Base-by-base conservation (phyloP, 1,140 invertebrate genomes). In the Probaryconus sp. region DNA sequence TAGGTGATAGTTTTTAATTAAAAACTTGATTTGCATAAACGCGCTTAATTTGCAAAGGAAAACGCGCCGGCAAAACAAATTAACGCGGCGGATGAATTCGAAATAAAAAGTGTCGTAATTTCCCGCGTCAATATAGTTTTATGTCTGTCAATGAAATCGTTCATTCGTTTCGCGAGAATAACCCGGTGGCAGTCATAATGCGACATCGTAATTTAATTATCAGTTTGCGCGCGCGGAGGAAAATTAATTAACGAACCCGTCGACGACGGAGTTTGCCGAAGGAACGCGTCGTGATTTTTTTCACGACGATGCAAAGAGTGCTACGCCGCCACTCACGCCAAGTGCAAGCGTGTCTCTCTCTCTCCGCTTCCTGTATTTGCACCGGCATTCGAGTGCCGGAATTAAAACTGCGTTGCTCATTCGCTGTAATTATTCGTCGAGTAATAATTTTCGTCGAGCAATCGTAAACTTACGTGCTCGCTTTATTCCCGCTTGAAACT, bases 231-330 rank as follows among this genome's bases (percentile, higher is more conserved):
- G 28, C 40, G 9, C 53, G 24, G 30, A 7, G 33, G 16, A 47
- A 60, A 61, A 61, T 61, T 61, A 48, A 61, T 61, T 61, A 61
- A 61, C 40, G 31, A 37, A 60, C 3, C 21, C 7, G 31, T 60
- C 30, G 42, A 37, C 55, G 30, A 9, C 18, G 11, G 28, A 43
- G 38, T 42, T 58, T 24, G 11, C 42, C 20, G 20, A 28, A 48
- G 47, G 42, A 60, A 60, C 43, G 43, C 40, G 56, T 28, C 56
- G 43, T 20, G 33, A 61, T 61, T 61, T n/a, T 9, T 24, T 21
- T 38, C 26, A 28, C 16, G 16, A n/a, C 38, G 53, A 37, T 9
- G 28, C 30, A 56, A 56, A 56, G 37, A 35, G 28, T 20, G 13
- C 14, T 60, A n/a, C n/a, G n/a, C n/a, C n/a, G n/a, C n/a, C n/a